phyloP scores from a whole-genome alignment of 1,140 invertebrate genomes.

The Ips typographus region DNA sequence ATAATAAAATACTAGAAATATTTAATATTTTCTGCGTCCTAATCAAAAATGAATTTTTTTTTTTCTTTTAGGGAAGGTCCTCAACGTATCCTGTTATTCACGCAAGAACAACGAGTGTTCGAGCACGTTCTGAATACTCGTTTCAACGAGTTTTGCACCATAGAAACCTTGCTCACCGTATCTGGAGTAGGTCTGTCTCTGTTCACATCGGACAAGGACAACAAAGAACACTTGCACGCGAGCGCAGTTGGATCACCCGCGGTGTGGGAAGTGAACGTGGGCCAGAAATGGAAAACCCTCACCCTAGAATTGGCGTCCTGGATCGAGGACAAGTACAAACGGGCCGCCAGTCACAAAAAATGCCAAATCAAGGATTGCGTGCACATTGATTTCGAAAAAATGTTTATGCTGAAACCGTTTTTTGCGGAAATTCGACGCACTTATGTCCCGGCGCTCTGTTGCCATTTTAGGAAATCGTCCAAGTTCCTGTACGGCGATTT shows the following conservation, averaged over 20 bases:
- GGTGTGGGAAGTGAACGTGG: constrained; percentile 80
- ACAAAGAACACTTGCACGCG: constrained; percentile 51
- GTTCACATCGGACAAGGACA: constrained; percentile 52
- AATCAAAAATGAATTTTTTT: too few relatives aligned
- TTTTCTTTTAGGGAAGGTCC: constrained; percentile 70
- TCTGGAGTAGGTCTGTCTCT: constrained; percentile 71
- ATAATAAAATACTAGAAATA: too few relatives aligned
- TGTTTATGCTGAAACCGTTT: constrained; percentile 87
- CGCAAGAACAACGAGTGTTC: constrained; percentile 75
- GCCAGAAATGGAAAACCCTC: constrained; percentile 75
- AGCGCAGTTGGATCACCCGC: constrained; percentile 69
- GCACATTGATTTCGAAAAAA: constrained; percentile 78
- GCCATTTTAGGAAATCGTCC: constrained; percentile 70
- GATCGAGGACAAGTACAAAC: constrained; percentile 75
- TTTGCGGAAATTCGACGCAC: constrained; percentile 74
- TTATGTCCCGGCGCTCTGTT: constrained; percentile 75
- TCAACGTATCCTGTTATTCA: constrained; percentile 78
- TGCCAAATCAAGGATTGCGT: constrained; percentile 76
- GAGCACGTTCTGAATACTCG: constrained; percentile 66
- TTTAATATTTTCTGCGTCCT: too few relatives aligned
- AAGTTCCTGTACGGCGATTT: constrained; percentile 69
- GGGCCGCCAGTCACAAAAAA: constrained; percentile 60
- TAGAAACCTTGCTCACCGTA: constrained; percentile 71
- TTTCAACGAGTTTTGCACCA: constrained; percentile 68
- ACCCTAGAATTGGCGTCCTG: constrained; percentile 75